A percentile compares a stretch with the other conserved stretches of the same genome.
Conservation (phyloP, 2,888 invertebrate genomes). For the Ceraclea dissimilis region DNA sequence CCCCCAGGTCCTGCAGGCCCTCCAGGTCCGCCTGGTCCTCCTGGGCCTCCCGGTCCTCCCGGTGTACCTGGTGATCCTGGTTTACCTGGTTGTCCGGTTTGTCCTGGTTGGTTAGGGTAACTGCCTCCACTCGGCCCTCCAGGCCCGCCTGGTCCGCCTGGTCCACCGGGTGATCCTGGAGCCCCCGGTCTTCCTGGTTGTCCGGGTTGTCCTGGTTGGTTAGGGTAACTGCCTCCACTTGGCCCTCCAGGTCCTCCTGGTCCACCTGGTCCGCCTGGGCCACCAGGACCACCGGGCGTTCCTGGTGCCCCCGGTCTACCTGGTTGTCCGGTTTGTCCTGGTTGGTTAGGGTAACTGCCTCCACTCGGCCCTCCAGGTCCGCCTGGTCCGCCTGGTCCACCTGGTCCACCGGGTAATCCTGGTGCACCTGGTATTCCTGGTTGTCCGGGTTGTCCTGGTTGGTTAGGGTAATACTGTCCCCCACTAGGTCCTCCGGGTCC, state of each 20-base stretch:
- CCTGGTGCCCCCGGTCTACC: conserved; percentile 30
- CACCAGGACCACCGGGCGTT: conserved; percentile 25
- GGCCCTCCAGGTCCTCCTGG: conserved; percentile 27
- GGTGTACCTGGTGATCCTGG: conserved; percentile 32
- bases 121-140: neutral
- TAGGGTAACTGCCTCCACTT: no score
- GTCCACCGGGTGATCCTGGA: conserved; percentile 27
- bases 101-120: conserved; percentile 27
- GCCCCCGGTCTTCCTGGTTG: conserved; percentile 28
- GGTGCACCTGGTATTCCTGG: conserved; percentile 26
- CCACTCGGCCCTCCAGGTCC: conserved; percentile 33
- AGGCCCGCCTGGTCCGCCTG: conserved; percentile 20
- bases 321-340: conserved; percentile 29
- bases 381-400: conserved; percentile 29
- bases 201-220: conserved; percentile 22
- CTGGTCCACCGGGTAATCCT: conserved; percentile 17
- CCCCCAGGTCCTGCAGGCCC: conserved; percentile 42
- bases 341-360: no score
- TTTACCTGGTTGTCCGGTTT: conserved; percentile 32
- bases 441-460: conserved; percentile 28
- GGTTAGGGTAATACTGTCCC: conserved; percentile 32
- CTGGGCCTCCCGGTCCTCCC: conserved; percentile 31
- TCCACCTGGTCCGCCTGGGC: conserved; percentile 26
- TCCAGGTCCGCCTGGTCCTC: conserved; percentile 33
- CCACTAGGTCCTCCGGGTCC: conserved; percentile 30